phyloP scores from a whole-genome alignment of 2,797 vertebrate species.

The Peromyscus attwateri region DNA sequence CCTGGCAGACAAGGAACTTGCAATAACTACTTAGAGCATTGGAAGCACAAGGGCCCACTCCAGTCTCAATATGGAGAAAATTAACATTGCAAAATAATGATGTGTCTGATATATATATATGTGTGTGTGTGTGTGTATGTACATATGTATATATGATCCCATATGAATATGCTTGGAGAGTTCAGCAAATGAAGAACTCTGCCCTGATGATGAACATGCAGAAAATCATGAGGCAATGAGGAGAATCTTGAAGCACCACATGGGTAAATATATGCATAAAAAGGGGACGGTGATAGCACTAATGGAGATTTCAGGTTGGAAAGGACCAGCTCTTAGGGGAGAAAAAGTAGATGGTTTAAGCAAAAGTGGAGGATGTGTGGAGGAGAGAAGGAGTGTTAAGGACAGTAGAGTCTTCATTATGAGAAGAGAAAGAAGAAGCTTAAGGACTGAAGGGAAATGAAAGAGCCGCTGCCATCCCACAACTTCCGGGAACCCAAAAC shows the following conservation, averaged over 20 bases:
- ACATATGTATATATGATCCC: background rate
- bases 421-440: background rate
- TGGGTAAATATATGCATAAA: background rate
- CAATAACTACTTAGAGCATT: background rate
- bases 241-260: background rate
- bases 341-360: background rate
- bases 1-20: background rate
- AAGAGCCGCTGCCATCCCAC: background rate
- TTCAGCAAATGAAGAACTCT: conserved; percentile 40
- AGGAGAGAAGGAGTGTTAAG: background rate
- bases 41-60: background rate
- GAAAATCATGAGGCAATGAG: background rate
- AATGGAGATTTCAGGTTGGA: background rate
- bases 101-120: background rate
- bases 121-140: too few relatives aligned
- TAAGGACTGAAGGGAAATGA: background rate
- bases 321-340: background rate
- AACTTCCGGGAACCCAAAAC: background rate
- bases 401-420: background rate
- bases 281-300: background rate
- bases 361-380: background rate
- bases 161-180: background rate
- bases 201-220: background rate
- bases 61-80: background rate
- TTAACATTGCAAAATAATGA: conserved; percentile 56